phyloP scores from a whole-genome alignment of 2,797 vertebrate genomes.

The Darevskia mixta region DNA sequence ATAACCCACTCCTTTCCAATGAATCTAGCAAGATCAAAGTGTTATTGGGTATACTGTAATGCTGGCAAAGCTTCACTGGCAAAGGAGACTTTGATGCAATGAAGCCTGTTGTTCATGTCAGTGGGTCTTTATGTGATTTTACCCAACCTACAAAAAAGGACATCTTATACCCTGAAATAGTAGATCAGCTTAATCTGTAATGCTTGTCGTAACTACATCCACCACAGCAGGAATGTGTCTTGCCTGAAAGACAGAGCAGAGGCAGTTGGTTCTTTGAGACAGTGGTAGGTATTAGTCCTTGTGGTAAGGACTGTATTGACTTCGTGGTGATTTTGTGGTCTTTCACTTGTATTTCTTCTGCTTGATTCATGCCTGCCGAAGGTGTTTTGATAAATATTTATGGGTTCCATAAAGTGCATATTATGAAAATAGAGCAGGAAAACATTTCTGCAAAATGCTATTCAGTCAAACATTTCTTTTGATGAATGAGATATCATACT shows the following conservation, averaged over 20 bases:
- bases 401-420: background rate
- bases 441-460: background rate
- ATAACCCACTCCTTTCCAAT: constrained; percentile 38
- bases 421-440: background rate
- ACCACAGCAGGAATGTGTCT: background rate
- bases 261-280: background rate
- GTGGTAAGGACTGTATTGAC: background rate
- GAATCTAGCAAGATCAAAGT: constrained; percentile 67
- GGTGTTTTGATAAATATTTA: background rate
- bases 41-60: constrained; percentile 50
- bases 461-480: background rate
- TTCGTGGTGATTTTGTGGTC: background rate
- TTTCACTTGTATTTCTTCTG: background rate
- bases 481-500: rapidly evolving
- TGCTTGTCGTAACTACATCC: background rate
- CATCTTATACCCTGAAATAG: background rate
- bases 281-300: background rate
- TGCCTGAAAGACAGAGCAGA: background rate
- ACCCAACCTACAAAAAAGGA: background rate
- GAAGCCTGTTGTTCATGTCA: background rate
- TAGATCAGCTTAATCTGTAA: background rate
- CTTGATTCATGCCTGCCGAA: background rate
- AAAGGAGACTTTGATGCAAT: constrained; percentile 53
- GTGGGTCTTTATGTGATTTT: background rate
- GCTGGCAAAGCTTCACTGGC: constrained; percentile 51